These are phyloP conservation scores for Gymnocephalus cernua DNA, from an alignment of 2,113 vertebrate genomes.

Conservation along the genomic window DNA sequence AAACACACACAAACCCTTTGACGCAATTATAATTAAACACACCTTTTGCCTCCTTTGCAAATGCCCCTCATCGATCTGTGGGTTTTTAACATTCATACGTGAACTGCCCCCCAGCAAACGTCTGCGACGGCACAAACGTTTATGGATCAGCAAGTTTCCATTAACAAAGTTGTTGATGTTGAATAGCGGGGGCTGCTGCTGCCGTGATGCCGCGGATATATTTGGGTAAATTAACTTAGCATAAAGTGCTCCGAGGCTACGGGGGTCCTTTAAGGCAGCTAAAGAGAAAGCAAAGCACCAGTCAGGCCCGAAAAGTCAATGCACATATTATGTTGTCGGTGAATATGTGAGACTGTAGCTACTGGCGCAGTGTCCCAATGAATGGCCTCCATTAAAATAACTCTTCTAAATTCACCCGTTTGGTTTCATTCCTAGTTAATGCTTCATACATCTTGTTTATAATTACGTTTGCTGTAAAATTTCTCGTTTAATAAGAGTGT, in stretches of 20 bases:
- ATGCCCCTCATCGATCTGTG: constrained; percentile 95
- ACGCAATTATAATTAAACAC: constrained; percentile 96
- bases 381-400: constrained; percentile 64
- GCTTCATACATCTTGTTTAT: constrained; percentile 27
- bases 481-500: constrained; percentile 23
- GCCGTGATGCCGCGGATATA: constrained; percentile 81
- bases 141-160: constrained; percentile 99
- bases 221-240: constrained; percentile 91
- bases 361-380: constrained; percentile 41
- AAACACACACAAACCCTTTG: constrained; percentile 54
- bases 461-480: constrained; percentile 43
- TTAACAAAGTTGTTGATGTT: constrained; percentile 92
- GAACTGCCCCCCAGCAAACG: constrained; percentile 93
- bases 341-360: constrained; percentile 52
- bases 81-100: constrained; percentile 90
- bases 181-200: constrained; percentile 63
- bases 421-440: constrained; percentile 5
- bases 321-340: constrained; percentile 60
- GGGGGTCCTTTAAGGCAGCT: constrained; percentile 63
- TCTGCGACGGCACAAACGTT: constrained; percentile 84
- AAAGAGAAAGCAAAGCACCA: constrained; percentile 66
- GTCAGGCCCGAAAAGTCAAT: constrained; percentile 72
- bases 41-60: constrained; percentile 96
- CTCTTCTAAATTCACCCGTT: constrained; percentile 10
- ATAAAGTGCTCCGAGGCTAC: constrained; percentile 81